Evolutionary conservation across 1,140 invertebrate species (phyloP), one percentile per base, ranked within the genome.

Genomic region (Geopemphigus sp.): DNA sequence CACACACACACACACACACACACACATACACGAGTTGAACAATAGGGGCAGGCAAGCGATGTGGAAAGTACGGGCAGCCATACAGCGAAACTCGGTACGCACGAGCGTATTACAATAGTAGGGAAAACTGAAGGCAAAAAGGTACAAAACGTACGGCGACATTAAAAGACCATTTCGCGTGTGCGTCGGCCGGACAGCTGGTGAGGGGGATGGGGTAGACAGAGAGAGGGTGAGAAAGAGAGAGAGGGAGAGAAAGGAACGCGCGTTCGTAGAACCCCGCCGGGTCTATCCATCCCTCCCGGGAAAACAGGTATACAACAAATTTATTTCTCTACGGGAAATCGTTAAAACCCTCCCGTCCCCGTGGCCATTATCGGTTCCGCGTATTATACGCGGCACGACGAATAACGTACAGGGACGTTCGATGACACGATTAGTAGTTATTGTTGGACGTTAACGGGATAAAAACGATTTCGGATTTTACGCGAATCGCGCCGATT

Each of bases 161-260:
- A 76, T 76, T 76, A 76, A 76, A 76, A 76, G n/a, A 76, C n/a
- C 56, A 76, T 76, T 68, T 76, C 56, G 19, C 32, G 17, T n/a
- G n/a, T 8, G 32, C 32, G 50, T 73, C 10, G n/a, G 54, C 53
- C 70, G 70, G 70, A 73, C 53, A 56, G 19, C 32, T 39, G 32
- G 32, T 24, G 19, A 29, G 26, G n/a, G n/a, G n/a, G n/a, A n/a
- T n/a, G n/a, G n/a, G n/a, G n/a, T n/a, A n/a, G n/a, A n/a, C n/a
- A n/a, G n/a, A n/a, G n/a, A n/a, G n/a, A n/a, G n/a, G n/a, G n/a
- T n/a, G n/a, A n/a, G n/a, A n/a, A n/a, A n/a, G n/a, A n/a, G n/a
- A n/a, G n/a, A n/a, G n/a, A n/a, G n/a, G n/a, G n/a, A n/a, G n/a
- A n/a, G n/a, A n/a, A n/a, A n/a, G n/a, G 50, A 56, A 73, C 56